phyloP scores from a whole-genome alignment of 1,140 invertebrate genomes.

The Idris sp. region DNA sequence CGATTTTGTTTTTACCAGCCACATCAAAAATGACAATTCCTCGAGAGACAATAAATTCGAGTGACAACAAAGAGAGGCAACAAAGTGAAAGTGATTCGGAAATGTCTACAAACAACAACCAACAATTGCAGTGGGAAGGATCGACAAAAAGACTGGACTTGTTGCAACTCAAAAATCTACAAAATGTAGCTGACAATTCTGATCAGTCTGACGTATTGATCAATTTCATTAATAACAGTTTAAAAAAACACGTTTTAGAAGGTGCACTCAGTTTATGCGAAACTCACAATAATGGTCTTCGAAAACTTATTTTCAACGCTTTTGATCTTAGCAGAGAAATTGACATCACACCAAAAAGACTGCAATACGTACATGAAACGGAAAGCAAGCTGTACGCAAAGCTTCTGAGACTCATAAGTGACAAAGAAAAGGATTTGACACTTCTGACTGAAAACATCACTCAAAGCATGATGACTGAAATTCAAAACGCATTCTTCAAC shows the following conservation, averaged over 20 bases:
- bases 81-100: too few species aligned
- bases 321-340: slow-evolving; percentile 94
- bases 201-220: slow-evolving; percentile 67
- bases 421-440: slow-evolving; percentile 89
- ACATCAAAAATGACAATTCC: too few species aligned
- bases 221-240: slow-evolving; percentile 67
- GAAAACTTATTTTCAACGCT: slow-evolving; percentile 89
- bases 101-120: too few species aligned
- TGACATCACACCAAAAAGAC: slow-evolving; percentile 89
- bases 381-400: slow-evolving; percentile 87
- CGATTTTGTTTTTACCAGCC: too few species aligned
- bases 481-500: too few species aligned
- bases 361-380: slow-evolving; percentile 88
- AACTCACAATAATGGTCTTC: slow-evolving; percentile 85
- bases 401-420: slow-evolving; percentile 84
- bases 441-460: slow-evolving; percentile 85
- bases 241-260: slow-evolving; percentile 69
- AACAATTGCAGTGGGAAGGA: too few species aligned
- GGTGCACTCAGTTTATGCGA: slow-evolving; percentile 73
- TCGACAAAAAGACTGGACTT: too few species aligned
- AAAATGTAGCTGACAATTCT: neutral
- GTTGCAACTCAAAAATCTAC: neutral
- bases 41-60: too few species aligned
- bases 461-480: too few species aligned
- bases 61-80: too few species aligned